These are phyloP conservation scores for Atherinomorus stipes DNA, from an alignment of 2,113 vertebrate genomes.

Conservation along the genomic window DNA sequence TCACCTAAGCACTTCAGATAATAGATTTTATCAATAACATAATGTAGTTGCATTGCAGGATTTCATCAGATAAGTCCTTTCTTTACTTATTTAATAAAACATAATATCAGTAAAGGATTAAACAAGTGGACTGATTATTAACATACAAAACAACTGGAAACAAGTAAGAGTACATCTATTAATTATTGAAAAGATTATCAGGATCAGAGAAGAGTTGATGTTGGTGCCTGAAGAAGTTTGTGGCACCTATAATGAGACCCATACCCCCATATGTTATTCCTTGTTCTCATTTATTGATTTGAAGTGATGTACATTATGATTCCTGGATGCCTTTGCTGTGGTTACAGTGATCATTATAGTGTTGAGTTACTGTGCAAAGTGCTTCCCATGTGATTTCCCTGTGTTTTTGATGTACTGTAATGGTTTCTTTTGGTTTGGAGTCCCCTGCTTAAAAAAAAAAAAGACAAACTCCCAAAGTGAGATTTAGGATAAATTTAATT, in stretches of 20 bases:
- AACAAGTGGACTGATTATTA: slow-evolving; percentile 30
- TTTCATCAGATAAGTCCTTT: neutral
- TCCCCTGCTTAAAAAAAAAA: slow-evolving; percentile 7
- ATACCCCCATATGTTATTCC: neutral
- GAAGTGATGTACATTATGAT: slow-evolving; percentile 51
- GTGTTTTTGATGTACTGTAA: slow-evolving; percentile 39
- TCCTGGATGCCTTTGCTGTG: slow-evolving; percentile 62
- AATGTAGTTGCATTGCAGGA: slow-evolving; percentile 10
- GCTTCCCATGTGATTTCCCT: slow-evolving; percentile 42
- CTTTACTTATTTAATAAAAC: slow-evolving; percentile 8
- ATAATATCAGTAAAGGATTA: slow-evolving; percentile 13
- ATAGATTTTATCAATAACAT: slow-evolving; percentile 25
- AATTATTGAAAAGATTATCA: slow-evolving; percentile 45
- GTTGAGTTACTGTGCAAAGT: slow-evolving; percentile 59
- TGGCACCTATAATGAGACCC: slow-evolving; percentile 1
- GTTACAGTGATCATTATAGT: slow-evolving; percentile 49
- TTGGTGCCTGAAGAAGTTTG: neutral
- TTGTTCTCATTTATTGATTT: slow-evolving; percentile 31
- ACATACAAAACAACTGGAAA: slow-evolving; percentile 20
- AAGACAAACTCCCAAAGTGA: slow-evolving; percentile 12
- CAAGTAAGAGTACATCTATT: slow-evolving; percentile 35
- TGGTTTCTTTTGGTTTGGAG: slow-evolving; percentile 23
- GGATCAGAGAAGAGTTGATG: neutral
- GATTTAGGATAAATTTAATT: slow-evolving; percentile 20
- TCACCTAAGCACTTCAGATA: slow-evolving; percentile 1